A percentile compares a stretch with the other conserved stretches of the same genome.
These are phyloP conservation scores for Montipora efflorescens DNA, from an alignment of 64 coral and sea anemone genomes.

Conservation along the genomic window DNA sequence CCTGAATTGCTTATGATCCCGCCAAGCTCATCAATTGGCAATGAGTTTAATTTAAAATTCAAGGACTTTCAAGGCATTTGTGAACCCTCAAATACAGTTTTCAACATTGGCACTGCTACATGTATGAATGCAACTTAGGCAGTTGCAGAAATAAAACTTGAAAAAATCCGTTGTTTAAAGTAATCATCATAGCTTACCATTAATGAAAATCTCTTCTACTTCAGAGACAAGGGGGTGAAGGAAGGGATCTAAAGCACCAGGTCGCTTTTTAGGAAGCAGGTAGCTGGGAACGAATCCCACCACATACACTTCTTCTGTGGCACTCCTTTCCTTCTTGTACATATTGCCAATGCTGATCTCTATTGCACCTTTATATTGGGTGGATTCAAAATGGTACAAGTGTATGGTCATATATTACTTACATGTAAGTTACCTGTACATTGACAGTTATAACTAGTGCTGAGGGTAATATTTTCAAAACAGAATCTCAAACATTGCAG, in stretches of 20 bases:
- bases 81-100: too few relatives aligned
- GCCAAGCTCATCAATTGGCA: too few relatives aligned
- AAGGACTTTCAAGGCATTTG: too few relatives aligned
- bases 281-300: conserved; percentile 22
- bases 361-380: conserved; percentile 1
- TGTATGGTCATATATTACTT: too few relatives aligned
- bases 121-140: too few relatives aligned
- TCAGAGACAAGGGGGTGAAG: conserved; percentile 43
- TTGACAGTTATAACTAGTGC: too few relatives aligned
- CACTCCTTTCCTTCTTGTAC: conserved; percentile 33
- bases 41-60: too few relatives aligned
- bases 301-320: conserved; percentile 28
- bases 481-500: neutral
- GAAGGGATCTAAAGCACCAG: conserved; percentile 37
- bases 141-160: neutral
- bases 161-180: neutral
- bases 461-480: neutral
- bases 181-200: neutral
- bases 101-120: too few relatives aligned
- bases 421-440: too few relatives aligned
- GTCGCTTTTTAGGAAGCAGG: conserved; percentile 26
- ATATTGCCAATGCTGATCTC: conserved; percentile 12
- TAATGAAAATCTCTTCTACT: conserved; percentile 5
- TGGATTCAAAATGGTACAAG: too few relatives aligned
- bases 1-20: too few relatives aligned